A percentile compares a stretch with the other conserved stretches of the same genome.
phyloP scores from a whole-genome alignment of 2,888 invertebrate species.

The Drosophila multiciliata region DNA sequence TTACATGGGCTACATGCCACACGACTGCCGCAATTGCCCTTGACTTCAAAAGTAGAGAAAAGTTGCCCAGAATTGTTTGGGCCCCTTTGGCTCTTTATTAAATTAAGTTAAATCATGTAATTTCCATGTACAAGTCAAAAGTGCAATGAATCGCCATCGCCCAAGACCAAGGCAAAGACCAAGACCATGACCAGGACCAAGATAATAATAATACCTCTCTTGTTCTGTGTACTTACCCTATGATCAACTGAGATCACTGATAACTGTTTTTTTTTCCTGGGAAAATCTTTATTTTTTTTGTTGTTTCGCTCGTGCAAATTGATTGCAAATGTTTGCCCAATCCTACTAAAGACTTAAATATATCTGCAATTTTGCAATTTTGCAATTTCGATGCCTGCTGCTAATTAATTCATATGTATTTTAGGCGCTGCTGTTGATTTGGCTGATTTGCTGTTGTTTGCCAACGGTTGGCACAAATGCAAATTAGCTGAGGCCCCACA shows the following conservation, averaged over 20 bases:
- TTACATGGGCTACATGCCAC: constrained; percentile 15
- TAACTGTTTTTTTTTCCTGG: constrained; percentile 59
- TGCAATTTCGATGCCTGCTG: constrained; percentile 6
- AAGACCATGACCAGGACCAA: constrained; percentile 29
- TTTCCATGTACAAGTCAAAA: constrained; percentile 80
- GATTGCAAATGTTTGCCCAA: constrained; percentile 73
- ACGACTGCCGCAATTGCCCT: constrained; percentile 17
- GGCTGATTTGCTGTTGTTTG: constrained; percentile 60
- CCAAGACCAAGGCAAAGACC: constrained; percentile 41
- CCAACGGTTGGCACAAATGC: constrained; percentile 52
- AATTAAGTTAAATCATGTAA: constrained; percentile 81
- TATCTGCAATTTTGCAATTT: constrained; percentile 12
- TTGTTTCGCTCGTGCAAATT: constrained; percentile 53
- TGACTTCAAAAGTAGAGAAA: background rate
- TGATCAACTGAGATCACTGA: constrained; percentile 60
- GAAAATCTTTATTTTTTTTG: constrained; percentile 39
- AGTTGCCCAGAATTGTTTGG: constrained; percentile 32
- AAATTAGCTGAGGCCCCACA: constrained; percentile 56
- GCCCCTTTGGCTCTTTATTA: constrained; percentile 78
- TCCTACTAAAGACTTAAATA: constrained; percentile 41
- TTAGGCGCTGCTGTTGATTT: constrained; percentile 18
- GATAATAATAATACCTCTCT: constrained; percentile 40
- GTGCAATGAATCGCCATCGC: constrained; percentile 68
- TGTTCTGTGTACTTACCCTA: constrained; percentile 31
- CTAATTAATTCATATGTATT: constrained; percentile 68